phyloP scores from a whole-genome alignment of 2,888 invertebrate species.

The Hofmannophila pseudospretella region DNA sequence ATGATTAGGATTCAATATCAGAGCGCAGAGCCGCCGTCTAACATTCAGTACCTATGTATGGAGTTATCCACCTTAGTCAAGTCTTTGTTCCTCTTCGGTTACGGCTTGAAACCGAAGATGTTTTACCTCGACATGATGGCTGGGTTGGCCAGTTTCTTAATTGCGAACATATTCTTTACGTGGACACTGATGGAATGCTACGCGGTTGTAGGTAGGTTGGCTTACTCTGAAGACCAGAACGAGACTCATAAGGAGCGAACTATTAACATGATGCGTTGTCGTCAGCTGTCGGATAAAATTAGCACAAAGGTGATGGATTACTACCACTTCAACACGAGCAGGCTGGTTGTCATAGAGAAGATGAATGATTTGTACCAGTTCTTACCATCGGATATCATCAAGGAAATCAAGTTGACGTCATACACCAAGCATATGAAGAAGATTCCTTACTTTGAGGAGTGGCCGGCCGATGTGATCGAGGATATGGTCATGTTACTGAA shows the following conservation, averaged over 20 bases:
- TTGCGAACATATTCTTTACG: conserved; percentile 27
- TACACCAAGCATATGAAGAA: conserved; percentile 18
- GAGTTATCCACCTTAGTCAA: conserved; percentile 27
- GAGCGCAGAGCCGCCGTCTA: not conserved
- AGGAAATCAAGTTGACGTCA: conserved; percentile 19
- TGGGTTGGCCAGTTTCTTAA: conserved; percentile 21
- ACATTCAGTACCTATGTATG: conserved; percentile 11
- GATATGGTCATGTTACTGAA: conserved; percentile 20
- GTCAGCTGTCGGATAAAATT: conserved; percentile 25
- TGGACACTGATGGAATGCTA: conserved; percentile 30
- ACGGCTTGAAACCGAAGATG: conserved; percentile 11
- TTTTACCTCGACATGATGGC: conserved; percentile 23
- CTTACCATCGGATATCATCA: conserved; percentile 23
- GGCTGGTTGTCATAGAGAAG: conserved; percentile 16
- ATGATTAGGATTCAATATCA: conserved; percentile 11
- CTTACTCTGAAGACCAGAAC: conserved; percentile 17
- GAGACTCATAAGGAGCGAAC: conserved; percentile 11
- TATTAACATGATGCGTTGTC: conserved; percentile 15
- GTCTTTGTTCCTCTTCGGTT: conserved; percentile 28
- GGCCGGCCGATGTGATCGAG: conserved; percentile 25
- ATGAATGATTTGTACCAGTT: conserved; percentile 19
- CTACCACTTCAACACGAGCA: conserved; percentile 20
- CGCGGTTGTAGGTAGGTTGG: conserved; percentile 17
- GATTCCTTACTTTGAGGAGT: conserved; percentile 29
- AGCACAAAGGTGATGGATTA: conserved; percentile 20